Evolutionary conservation across 2,797 vertebrate species (phyloP).

Genomic region (Denticeps clupeoides): DNA sequence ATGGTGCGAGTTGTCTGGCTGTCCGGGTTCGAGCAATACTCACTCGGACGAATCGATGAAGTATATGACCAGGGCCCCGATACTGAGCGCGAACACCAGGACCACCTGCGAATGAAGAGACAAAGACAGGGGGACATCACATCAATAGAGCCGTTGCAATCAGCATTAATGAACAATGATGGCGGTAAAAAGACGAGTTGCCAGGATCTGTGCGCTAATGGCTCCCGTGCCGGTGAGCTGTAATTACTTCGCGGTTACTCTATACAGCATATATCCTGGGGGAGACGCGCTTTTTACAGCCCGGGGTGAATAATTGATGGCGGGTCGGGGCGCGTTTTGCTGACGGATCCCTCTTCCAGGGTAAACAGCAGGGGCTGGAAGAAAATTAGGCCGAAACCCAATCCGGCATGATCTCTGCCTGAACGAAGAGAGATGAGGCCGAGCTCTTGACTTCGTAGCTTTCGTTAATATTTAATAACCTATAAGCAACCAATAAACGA

Average conservation of each 20-base stretch:
- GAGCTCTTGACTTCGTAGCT: no score
- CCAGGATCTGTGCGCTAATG: no score
- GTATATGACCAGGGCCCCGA: conserved; percentile 98
- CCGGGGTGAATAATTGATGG: conserved; percentile 17
- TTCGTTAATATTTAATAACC: no score
- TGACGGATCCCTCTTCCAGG: no score
- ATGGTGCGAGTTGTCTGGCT: no score
- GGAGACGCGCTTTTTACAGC: conserved; percentile 4
- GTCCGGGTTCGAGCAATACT: conserved; percentile 72
- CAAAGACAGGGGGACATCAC: no score
- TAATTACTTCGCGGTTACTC: conserved; percentile 6
- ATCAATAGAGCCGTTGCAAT: not conserved
- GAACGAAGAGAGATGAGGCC: no score
- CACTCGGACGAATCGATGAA: conserved; percentile 99
- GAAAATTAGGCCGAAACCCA: no score
- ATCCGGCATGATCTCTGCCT: no score
- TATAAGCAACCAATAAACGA: no score
- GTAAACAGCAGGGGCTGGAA: no score
- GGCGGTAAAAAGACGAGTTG: not conserved
- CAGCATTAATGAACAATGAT: not conserved
- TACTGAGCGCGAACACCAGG: conserved; percentile 97
- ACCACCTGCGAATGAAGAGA: no score
- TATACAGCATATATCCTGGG: not conserved
- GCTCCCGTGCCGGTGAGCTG: conserved; percentile 6
- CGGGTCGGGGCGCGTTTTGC: conserved; percentile 23